A percentile compares a stretch with the other conserved stretches of the same genome.
phyloP scores from a whole-genome alignment of 2,797 vertebrate species.

The Danio aesculapii region DNA sequence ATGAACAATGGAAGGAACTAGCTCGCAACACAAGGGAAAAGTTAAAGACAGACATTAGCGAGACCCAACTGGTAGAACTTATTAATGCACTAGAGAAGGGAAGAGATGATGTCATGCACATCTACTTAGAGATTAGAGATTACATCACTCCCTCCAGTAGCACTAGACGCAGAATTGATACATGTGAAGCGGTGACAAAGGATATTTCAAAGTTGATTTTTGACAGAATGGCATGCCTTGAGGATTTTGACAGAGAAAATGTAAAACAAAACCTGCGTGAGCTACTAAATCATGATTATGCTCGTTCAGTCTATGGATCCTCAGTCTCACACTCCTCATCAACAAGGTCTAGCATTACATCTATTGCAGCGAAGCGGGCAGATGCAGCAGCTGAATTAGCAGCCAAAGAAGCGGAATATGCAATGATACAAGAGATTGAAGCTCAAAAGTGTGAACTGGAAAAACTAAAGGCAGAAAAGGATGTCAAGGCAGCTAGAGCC shows the following conservation, averaged over 20 bases:
- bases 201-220: constrained; percentile 45
- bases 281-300: constrained; percentile 40
- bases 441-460: constrained; percentile 11
- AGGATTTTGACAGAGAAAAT: constrained; percentile 19
- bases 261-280: constrained; percentile 16
- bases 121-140: too few species aligned
- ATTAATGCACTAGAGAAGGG: too few species aligned
- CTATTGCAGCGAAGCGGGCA: constrained; percentile 23
- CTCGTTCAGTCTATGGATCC: constrained; percentile 46
- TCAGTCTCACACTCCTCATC: neutral
- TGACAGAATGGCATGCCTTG: constrained; percentile 41
- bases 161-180: constrained; percentile 30
- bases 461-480: constrained; percentile 41
- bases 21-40: too few species aligned
- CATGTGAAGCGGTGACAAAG: constrained; percentile 55
- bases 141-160: constrained; percentile 47
- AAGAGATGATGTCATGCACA: too few species aligned
- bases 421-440: constrained; percentile 29
- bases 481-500: constrained; percentile 35
- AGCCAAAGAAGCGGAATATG: constrained; percentile 23
- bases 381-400: constrained; percentile 34
- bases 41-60: too few species aligned
- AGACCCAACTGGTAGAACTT: too few species aligned
- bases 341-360: constrained; percentile 1
- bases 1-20: constrained; percentile 18